Conservation (phyloP, 2,113 vertebrate species). For the Lycocorax pyrrhopterus region DNA sequence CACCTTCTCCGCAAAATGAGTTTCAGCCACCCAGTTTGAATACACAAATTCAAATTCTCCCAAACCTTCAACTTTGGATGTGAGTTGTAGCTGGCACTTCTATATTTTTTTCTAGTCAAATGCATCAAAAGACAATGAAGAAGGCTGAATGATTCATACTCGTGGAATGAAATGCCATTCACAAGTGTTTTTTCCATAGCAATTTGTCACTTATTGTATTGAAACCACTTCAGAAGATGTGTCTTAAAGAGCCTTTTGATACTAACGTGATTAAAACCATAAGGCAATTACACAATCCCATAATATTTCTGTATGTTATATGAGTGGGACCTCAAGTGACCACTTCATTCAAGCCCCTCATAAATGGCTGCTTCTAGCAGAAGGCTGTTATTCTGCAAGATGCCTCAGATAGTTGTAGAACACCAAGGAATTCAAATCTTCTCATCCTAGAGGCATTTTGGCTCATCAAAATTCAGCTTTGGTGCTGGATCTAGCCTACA, state of each 20-base stretch:
- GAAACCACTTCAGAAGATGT: slow-evolving; percentile 49
- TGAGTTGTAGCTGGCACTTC: neutral
- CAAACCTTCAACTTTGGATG: neutral
- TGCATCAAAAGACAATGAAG: slow-evolving; percentile 21
- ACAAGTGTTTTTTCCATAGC: slow-evolving; percentile 47
- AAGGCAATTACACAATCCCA: slow-evolving; percentile 18
- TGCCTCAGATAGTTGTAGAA: neutral
- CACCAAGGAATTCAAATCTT: neutral
- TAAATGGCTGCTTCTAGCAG: neutral
- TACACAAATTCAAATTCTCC: neutral
- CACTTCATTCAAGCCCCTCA: neutral
- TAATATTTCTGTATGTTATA: slow-evolving; percentile 21
- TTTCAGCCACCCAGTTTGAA: neutral
- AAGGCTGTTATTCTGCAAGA: neutral
- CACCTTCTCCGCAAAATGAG: neutral
- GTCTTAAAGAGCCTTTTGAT: slow-evolving; percentile 39
- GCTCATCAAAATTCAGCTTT: neutral
- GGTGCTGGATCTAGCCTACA: neutral
- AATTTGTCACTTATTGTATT: slow-evolving; percentile 58
- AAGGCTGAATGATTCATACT: slow-evolving; percentile 25
- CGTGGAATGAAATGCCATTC: slow-evolving; percentile 36
- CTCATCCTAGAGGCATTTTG: neutral
- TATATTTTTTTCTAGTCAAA: neutral
- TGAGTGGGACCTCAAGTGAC: neutral
- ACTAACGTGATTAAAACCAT: slow-evolving; percentile 48